These are phyloP conservation scores for Acanthosepion lycidas DNA, from an alignment of 2,888 invertebrate genomes.

Conservation along the genomic window DNA sequence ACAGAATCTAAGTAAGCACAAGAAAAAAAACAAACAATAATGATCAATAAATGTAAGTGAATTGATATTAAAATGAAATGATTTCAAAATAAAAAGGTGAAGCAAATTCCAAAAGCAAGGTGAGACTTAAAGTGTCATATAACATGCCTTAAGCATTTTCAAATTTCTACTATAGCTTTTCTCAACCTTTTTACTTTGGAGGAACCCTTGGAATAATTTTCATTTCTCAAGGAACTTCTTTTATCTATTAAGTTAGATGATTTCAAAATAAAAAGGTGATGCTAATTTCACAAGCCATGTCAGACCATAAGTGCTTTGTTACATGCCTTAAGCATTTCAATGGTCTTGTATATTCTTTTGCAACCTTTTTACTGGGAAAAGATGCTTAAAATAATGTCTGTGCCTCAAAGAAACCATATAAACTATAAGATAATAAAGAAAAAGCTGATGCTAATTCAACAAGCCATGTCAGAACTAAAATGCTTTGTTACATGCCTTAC, in stretches of 20 bases:
- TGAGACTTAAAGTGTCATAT: neutral
- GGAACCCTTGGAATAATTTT: neutral
- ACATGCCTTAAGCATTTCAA: neutral
- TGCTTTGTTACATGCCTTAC: neutral
- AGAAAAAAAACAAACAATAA: neutral
- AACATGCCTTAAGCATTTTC: neutral
- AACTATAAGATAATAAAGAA: neutral
- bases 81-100: neutral
- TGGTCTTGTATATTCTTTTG: neutral
- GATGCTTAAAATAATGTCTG: neutral
- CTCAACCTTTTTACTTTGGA: neutral
- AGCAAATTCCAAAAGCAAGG: neutral
- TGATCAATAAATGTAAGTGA: neutral
- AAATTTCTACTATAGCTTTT: neutral
- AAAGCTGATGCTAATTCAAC: neutral
- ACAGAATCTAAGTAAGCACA: neutral
- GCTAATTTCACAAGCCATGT: neutral
- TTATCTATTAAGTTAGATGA: neutral
- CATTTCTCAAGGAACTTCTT: neutral
- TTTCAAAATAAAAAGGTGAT: neutral
- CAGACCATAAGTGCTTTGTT: neutral
- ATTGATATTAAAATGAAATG: neutral
- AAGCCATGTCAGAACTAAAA: neutral
- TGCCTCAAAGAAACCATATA: neutral
- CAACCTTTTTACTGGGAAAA: too few species aligned